Percentiles rank a stretch among this genome's conserved stretches.
These are phyloP conservation scores for Brachyopa scutellaris DNA, from an alignment of 2,888 invertebrate genomes.

Conservation along the genomic window DNA sequence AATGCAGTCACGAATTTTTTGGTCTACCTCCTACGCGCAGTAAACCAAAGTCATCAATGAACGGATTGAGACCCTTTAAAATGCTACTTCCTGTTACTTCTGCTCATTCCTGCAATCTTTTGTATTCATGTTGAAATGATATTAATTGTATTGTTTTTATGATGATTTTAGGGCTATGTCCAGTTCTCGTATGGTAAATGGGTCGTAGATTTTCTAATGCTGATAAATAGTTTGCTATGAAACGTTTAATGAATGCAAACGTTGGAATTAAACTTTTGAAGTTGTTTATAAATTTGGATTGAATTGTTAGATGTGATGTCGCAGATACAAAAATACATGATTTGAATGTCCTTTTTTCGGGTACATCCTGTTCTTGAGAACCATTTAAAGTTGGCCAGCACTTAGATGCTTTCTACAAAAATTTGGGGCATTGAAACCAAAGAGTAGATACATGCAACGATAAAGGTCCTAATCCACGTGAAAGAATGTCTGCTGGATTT, in stretches of 20 bases:
- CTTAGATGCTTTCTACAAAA: too few species aligned
- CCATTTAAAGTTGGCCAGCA: too few species aligned
- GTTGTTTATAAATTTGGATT: neutral
- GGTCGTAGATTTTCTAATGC: neutral
- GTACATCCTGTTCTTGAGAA: neutral
- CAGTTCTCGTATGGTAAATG: too few species aligned
- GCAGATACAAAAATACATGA: neutral
- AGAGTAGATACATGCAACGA: neutral
- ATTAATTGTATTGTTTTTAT: neutral
- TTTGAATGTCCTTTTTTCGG: neutral
- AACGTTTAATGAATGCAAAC: neutral
- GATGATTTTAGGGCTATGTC: too few species aligned
- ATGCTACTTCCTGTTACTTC: neutral
- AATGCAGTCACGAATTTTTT: neutral
- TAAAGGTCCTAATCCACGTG: neutral
- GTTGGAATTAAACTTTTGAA: neutral
- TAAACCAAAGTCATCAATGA: neutral
- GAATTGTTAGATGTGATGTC: neutral
- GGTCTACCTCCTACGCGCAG: too few species aligned
- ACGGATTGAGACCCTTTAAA: neutral
- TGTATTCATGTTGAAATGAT: neutral
- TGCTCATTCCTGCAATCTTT: neutral
- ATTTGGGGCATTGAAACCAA: too few species aligned
- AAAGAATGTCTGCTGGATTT: slow-evolving; percentile 3
- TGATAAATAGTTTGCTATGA: neutral